Evolutionary conservation across 2,797 vertebrate species (phyloP).

Genomic region (Phalanger gymnotis): DNA sequence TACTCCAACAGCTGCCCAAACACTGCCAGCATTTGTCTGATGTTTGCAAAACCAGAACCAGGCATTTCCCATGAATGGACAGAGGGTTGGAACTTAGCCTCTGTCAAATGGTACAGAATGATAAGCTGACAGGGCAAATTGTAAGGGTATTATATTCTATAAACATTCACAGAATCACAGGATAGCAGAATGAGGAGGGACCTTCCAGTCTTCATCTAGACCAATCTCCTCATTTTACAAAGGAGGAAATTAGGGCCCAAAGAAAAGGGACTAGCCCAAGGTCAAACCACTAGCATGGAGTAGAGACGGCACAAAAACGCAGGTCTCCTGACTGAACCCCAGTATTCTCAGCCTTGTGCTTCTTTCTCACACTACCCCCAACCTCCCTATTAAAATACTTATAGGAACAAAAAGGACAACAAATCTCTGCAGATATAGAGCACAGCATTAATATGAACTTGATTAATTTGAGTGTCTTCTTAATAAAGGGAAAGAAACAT

Average conservation of each 20-base stretch:
- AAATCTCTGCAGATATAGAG: background rate
- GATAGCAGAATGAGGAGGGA: background rate
- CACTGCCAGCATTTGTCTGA: slow-evolving; percentile 67
- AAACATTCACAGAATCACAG: background rate
- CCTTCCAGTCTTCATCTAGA: background rate
- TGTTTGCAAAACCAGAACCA: background rate
- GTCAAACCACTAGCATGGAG: background rate
- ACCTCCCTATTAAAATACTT: background rate
- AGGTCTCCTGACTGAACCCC: background rate
- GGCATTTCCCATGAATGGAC: slow-evolving; percentile 33
- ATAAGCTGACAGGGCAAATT: background rate
- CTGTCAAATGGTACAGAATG: slow-evolving; percentile 43
- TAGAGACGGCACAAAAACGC: background rate
- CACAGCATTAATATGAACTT: background rate
- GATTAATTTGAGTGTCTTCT: background rate
- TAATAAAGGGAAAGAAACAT: background rate
- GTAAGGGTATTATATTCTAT: background rate
- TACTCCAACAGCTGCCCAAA: slow-evolving; percentile 70
- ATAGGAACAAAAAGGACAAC: background rate
- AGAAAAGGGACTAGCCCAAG: background rate
- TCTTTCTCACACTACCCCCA: background rate
- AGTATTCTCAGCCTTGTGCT: background rate
- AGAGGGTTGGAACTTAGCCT: slow-evolving; percentile 42
- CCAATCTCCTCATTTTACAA: background rate
- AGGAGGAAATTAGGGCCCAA: background rate